Conservation (phyloP, 2,888 invertebrate species). For the Oscheius sp. region DNA sequence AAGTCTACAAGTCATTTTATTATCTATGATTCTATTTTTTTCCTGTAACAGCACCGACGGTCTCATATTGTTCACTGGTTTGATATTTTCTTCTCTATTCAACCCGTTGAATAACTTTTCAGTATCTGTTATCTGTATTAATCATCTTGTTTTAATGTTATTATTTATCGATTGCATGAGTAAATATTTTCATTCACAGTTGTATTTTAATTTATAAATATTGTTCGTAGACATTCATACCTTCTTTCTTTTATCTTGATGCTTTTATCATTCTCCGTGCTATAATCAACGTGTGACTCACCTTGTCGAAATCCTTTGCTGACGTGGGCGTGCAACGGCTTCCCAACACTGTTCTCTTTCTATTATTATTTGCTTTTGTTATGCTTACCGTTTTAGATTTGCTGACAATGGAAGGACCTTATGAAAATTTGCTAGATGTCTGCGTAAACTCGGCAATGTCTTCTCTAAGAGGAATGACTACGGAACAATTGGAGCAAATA, state of each 20-base stretch:
- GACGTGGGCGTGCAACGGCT: too few relatives aligned
- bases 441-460: slow-evolving; percentile 36
- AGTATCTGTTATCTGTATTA: not conserved
- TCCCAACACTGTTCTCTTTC: not conserved
- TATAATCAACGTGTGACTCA: slow-evolving; percentile 21
- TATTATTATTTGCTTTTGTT: not conserved
- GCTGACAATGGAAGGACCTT: slow-evolving; percentile 3
- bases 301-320: not conserved
- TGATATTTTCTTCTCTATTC: slow-evolving; percentile 1
- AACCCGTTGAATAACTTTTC: slow-evolving; percentile 5
- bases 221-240: not conserved
- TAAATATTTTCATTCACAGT: not conserved
- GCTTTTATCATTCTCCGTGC: not conserved
- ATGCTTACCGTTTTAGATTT: not conserved
- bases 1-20: not conserved
- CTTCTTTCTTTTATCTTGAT: not conserved
- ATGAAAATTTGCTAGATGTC: slow-evolving; percentile 24
- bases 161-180: not conserved
- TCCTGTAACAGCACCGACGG: not conserved
- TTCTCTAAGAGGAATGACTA: slow-evolving; percentile 50
- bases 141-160: slow-evolving; percentile 7
- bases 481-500: slow-evolving; percentile 65
- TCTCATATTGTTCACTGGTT: slow-evolving; percentile 22
- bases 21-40: not conserved
- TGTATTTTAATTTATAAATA: not conserved